Percentiles rank a stretch among this genome's conserved stretches.
Evolutionary conservation across 2,888 invertebrate genomes (phyloP).

Genomic region (Chrysotoxum bicinctum): DNA sequence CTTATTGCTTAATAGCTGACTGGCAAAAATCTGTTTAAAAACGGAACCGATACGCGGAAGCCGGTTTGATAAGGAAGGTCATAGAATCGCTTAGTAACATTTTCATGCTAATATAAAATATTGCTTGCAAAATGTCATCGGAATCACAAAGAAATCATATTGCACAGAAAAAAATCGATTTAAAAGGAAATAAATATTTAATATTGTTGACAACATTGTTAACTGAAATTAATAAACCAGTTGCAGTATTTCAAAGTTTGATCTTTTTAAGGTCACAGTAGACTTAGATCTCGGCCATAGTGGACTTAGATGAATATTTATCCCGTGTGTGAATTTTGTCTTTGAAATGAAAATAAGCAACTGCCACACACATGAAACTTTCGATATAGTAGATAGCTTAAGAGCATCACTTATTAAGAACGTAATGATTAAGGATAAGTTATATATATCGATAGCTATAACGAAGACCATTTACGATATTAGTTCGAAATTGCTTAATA

Average conservation of each 20-base stretch:
- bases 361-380: too few relatives aligned
- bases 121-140: conserved; percentile 12
- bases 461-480: too few relatives aligned
- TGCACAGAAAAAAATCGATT: background rate
- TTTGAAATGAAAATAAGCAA: too few relatives aligned
- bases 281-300: background rate
- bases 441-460: too few relatives aligned
- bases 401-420: too few relatives aligned
- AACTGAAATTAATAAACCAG: background rate
- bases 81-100: background rate
- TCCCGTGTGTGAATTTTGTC: too few relatives aligned
- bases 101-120: background rate
- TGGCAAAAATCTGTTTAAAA: background rate
- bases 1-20: background rate
- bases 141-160: conserved; percentile 3
- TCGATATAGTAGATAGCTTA: too few relatives aligned
- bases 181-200: background rate
- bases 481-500: too few relatives aligned
- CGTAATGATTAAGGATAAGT: too few relatives aligned
- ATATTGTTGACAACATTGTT: background rate
- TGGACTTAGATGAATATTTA: background rate
- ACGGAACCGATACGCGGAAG: background rate
- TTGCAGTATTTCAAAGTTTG: background rate
- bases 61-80: conserved; percentile 14
- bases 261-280: background rate